phyloP scores from a whole-genome alignment of 2,888 invertebrate species.

The Drosophila suboccidentalis region DNA sequence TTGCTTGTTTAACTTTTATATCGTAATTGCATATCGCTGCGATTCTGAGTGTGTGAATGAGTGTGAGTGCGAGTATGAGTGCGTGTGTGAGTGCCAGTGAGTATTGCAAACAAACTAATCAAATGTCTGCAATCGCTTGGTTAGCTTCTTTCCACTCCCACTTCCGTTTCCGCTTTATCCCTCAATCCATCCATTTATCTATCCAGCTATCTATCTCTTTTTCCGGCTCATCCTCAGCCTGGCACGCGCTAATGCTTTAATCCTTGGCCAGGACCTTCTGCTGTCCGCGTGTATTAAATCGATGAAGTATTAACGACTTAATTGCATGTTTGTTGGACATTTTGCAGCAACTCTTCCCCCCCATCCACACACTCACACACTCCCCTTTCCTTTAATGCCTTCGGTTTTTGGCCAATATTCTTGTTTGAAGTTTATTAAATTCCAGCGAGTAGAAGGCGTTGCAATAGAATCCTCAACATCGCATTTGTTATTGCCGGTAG shows the following conservation, averaged over 20 bases:
- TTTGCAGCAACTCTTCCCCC: conserved; percentile 47
- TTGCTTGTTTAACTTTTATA: conserved; percentile 80
- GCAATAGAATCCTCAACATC: conserved; percentile 52
- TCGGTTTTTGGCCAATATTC: conserved; percentile 30
- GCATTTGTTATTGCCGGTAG: conserved; percentile 15
- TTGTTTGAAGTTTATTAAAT: conserved; percentile 68
- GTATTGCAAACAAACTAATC: conserved; percentile 80
- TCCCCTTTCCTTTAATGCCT: not conserved
- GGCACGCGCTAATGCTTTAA: conserved; percentile 83
- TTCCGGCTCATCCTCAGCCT: conserved; percentile 33
- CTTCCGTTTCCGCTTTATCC: conserved; percentile 48
- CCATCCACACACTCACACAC: conserved; percentile 1
- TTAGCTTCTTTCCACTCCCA: conserved; percentile 57
- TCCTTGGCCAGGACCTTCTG: conserved; percentile 65
- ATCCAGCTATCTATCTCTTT: not conserved
- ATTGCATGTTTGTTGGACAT: conserved; percentile 84
- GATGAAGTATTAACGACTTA: conserved; percentile 85
- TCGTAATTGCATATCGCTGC: conserved; percentile 81
- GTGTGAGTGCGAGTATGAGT: not conserved
- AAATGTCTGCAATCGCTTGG: conserved; percentile 80
- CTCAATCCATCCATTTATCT: not conserved
- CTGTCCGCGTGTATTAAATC: conserved; percentile 82
- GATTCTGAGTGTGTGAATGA: not conserved
- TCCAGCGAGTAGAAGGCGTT: conserved; percentile 60
- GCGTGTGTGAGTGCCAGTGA: conserved; percentile 1